phyloP scores from a whole-genome alignment of 2,888 invertebrate species.

The Luffia ferchaultella region DNA sequence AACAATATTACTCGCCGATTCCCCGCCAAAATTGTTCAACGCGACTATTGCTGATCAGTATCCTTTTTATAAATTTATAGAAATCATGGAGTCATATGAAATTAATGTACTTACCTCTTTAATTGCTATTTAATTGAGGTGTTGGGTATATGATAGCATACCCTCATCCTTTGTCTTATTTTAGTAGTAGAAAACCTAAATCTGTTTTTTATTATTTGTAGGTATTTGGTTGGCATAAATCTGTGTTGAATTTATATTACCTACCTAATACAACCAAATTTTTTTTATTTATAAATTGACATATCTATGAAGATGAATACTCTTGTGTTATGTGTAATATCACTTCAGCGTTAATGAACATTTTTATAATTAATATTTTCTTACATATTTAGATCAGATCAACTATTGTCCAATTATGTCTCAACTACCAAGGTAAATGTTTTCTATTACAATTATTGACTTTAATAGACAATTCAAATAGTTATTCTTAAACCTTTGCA shows the following conservation, averaged over 20 bases:
- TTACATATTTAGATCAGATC: constrained; percentile 36
- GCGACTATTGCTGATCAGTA: constrained; percentile 39
- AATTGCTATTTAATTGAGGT: neutral
- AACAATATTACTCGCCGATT: constrained; percentile 19
- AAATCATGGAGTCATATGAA: neutral
- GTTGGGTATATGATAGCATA: neutral
- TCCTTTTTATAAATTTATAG: constrained; percentile 40
- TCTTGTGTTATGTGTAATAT: too few species aligned
- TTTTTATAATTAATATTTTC: neutral
- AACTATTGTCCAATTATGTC: constrained; percentile 51
- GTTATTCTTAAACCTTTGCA: too few species aligned
- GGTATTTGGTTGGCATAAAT: too few species aligned
- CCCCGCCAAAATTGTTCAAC: constrained; percentile 47
- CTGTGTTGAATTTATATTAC: too few species aligned
- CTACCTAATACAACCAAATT: too few species aligned
- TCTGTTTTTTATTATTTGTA: too few species aligned
- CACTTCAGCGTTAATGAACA: too few species aligned
- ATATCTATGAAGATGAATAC: too few species aligned
- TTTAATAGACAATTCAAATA: neutral
- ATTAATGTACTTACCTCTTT: neutral
- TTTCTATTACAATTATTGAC: neutral
- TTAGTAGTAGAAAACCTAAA: too few species aligned
- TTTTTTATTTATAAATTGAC: too few species aligned
- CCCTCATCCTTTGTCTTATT: too few species aligned
- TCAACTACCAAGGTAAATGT: constrained; percentile 43